Evolutionary conservation across 2,797 vertebrate species (phyloP).

Genomic region (Petrocephalus schoutedeni): DNA sequence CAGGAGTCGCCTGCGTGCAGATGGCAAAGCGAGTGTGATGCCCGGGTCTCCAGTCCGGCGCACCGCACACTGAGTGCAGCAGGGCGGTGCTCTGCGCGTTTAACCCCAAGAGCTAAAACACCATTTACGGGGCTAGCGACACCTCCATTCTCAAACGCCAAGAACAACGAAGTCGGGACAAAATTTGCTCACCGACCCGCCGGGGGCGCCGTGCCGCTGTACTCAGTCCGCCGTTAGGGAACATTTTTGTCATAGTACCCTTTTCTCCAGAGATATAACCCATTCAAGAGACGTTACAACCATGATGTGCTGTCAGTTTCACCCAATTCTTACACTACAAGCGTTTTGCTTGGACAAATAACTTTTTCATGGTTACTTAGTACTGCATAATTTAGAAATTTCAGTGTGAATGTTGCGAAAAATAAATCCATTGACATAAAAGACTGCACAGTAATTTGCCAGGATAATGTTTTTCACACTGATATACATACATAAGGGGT

Average conservation of each 20-base stretch:
- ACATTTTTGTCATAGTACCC: constrained; percentile 44
- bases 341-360: constrained; percentile 5
- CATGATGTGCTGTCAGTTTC: constrained; percentile 1
- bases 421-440: constrained; percentile 22
- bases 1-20: neutral
- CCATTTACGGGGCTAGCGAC: neutral
- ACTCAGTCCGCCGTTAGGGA: neutral
- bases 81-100: neutral
- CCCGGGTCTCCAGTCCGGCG: neutral
- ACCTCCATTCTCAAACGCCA: neutral
- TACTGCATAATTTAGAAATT: constrained; percentile 5
- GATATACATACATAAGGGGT: constrained; percentile 31
- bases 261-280: constrained; percentile 19
- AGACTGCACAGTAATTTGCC: constrained; percentile 26
- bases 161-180: neutral
- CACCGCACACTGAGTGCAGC: neutral
- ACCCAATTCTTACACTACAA: constrained; percentile 10
- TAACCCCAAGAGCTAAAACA: neutral
- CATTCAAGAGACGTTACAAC: constrained; percentile 17
- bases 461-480: constrained; percentile 25
- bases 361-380: constrained; percentile 1
- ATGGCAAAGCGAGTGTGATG: neutral
- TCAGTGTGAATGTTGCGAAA: constrained; percentile 12
- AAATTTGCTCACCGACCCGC: neutral
- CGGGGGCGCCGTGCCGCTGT: neutral